Evolutionary conservation across 2,888 invertebrate species (phyloP).

Genomic region (Hymenopus coronatus): DNA sequence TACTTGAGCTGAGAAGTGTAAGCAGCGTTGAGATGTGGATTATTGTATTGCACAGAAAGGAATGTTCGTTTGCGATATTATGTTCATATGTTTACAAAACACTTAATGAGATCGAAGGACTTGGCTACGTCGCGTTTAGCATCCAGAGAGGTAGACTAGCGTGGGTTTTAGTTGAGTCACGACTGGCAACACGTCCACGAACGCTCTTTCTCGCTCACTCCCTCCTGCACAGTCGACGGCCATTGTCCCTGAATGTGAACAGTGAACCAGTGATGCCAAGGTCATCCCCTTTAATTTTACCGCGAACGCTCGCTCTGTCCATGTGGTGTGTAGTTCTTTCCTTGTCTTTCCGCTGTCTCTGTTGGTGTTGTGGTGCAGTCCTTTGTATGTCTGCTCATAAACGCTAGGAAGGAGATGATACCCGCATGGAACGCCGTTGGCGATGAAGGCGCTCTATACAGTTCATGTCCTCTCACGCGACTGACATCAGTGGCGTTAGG

Average conservation of each 20-base stretch:
- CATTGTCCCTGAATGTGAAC: constrained; percentile 33
- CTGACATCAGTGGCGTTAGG: not conserved
- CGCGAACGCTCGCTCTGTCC: constrained; percentile 1
- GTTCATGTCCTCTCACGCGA: too few relatives aligned
- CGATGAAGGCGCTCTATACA: not conserved
- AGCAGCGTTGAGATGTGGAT: too few relatives aligned
- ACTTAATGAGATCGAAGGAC: not conserved
- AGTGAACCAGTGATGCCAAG: constrained; percentile 36
- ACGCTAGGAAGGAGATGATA: not conserved
- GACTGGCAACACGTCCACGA: not conserved
- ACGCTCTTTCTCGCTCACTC: not conserved
- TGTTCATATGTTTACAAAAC: not conserved
- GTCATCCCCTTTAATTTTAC: constrained; percentile 23
- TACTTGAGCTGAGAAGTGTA: too few relatives aligned
- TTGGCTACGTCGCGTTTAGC: not conserved
- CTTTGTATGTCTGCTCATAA: not conserved
- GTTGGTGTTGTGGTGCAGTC: not conserved
- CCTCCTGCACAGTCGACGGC: constrained; percentile 19
- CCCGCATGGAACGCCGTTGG: not conserved
- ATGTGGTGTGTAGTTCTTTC: not conserved
- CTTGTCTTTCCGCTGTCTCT: constrained; percentile 14
- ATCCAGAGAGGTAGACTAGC: not conserved
- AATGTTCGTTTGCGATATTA: too few relatives aligned
- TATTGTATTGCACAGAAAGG: too few relatives aligned
- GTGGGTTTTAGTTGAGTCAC: constrained; percentile 19